These are phyloP conservation scores for Parnassius glacialis DNA, from an alignment of 2,888 invertebrate genomes.

Conservation along the genomic window DNA sequence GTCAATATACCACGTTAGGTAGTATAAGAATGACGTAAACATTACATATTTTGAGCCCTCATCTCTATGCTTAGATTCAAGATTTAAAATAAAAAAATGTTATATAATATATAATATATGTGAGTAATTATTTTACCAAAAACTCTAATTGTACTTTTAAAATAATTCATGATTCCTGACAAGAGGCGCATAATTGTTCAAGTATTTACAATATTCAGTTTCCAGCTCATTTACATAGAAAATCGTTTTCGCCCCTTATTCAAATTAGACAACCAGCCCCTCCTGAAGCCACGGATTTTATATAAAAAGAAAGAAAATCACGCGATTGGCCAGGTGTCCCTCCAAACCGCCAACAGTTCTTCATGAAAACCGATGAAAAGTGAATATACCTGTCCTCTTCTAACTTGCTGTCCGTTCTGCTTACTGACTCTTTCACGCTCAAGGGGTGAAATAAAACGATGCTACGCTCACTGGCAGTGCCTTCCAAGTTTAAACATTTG, in stretches of 20 bases:
- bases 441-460: conserved; percentile 53
- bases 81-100: not conserved
- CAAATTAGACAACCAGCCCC: conserved; percentile 40
- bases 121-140: not conserved
- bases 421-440: conserved; percentile 51
- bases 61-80: not conserved
- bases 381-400: conserved; percentile 54
- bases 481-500: conserved; percentile 66
- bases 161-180: conserved; percentile 11
- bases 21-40: no score
- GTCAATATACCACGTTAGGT: no score
- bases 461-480: conserved; percentile 60
- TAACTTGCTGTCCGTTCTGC: conserved; percentile 38
- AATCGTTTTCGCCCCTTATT: conserved; percentile 35
- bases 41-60: no score
- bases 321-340: conserved; percentile 55
- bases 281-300: conserved; percentile 30
- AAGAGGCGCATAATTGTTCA: conserved; percentile 16
- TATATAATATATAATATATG: not conserved
- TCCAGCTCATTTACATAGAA: conserved; percentile 25
- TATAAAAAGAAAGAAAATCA: conserved; percentile 33
- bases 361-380: conserved; percentile 55
- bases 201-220: conserved; percentile 25
- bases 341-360: conserved; percentile 55
- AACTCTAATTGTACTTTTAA: conserved; percentile 2